phyloP scores from a whole-genome alignment of 2,888 invertebrate species.

The Rugalucina vietnamica region DNA sequence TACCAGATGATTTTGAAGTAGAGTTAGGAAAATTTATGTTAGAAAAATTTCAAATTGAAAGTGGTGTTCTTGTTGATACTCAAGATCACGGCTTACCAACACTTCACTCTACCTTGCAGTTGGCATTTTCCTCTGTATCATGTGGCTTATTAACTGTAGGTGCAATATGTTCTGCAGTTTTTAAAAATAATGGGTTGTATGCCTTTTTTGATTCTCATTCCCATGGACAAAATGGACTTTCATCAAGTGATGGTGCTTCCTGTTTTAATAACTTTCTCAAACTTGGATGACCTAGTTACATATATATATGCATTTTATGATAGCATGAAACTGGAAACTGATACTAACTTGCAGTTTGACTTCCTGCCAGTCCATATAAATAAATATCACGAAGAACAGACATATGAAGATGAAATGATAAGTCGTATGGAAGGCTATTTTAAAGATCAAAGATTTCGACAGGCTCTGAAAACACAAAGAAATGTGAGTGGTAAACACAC shows the following conservation, averaged over 20 bases:
- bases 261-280: conserved; percentile 4
- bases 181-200: neutral
- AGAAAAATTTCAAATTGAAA: neutral
- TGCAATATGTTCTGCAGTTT: neutral
- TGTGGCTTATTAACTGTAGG: neutral
- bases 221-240: too few species aligned
- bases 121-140: neutral
- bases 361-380: too few species aligned
- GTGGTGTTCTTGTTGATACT: conserved; percentile 1
- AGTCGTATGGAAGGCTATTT: too few species aligned
- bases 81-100: neutral
- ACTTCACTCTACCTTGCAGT: conserved; percentile 1
- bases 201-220: too few species aligned
- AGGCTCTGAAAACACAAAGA: too few species aligned
- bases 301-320: neutral
- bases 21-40: too few species aligned
- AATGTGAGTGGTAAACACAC: too few species aligned
- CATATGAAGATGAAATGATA: too few species aligned
- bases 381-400: too few species aligned
- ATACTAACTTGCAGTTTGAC: too few species aligned
- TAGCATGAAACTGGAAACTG: conserved; percentile 4
- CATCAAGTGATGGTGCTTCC: conserved; percentile 1
- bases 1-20: too few species aligned
- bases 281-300: neutral
- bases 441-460: too few species aligned